phyloP scores from a whole-genome alignment of 2,113 vertebrate species.

The Oxyura jamaicensis region DNA sequence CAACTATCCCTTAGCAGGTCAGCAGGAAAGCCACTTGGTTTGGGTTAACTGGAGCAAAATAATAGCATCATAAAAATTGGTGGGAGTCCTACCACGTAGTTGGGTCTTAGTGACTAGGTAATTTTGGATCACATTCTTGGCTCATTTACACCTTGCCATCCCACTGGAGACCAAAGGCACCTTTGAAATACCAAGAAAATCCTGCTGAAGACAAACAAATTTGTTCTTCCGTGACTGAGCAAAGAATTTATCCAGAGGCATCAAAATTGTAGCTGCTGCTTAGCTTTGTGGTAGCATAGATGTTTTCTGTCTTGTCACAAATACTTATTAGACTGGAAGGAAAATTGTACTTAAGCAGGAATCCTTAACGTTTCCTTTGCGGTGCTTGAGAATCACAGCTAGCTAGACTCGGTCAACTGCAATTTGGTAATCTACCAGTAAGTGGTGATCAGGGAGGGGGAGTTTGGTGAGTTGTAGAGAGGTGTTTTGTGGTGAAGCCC shows the following conservation, averaged over 20 bases:
- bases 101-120: background rate
- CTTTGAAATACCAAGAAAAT: background rate
- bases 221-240: background rate
- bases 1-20: background rate
- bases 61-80: background rate
- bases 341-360: background rate
- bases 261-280: background rate
- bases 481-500: background rate
- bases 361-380: background rate
- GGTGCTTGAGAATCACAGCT: background rate
- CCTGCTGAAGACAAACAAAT: background rate
- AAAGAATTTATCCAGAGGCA: background rate
- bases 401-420: background rate
- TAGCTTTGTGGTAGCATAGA: background rate
- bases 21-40: background rate
- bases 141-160: background rate
- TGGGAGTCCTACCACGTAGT: background rate
- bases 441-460: background rate
- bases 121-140: background rate
- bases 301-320: background rate
- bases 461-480: background rate
- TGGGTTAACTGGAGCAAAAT: background rate
- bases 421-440: background rate
- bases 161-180: background rate
- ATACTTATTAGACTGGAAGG: background rate